These are phyloP conservation scores for Falco novaeseelandiae DNA, from an alignment of 2,797 vertebrate genomes.

Conservation along the genomic window DNA sequence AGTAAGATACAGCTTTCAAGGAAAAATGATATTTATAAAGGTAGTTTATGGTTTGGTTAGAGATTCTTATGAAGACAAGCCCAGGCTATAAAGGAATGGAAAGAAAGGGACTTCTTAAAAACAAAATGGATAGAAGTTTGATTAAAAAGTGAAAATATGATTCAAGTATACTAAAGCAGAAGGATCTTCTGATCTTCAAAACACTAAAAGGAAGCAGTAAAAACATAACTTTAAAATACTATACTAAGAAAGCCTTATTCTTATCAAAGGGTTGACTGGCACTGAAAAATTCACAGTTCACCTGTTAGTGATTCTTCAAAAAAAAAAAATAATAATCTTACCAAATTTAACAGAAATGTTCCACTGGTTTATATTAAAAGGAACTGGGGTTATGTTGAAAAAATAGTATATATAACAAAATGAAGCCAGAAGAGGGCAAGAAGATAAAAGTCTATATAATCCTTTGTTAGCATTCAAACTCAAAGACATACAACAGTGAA, in stretches of 20 bases:
- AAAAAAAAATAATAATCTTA: background rate
- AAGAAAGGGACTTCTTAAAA: slow-evolving; percentile 17
- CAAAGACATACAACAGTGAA: background rate
- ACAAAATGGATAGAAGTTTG: background rate
- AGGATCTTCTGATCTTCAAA: slow-evolving; percentile 4
- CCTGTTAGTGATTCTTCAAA: background rate
- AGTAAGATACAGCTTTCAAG: slow-evolving; percentile 68
- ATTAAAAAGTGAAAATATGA: slow-evolving; percentile 40
- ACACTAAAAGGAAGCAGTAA: background rate
- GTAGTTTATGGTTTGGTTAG: slow-evolving; percentile 64
- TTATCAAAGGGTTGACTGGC: background rate
- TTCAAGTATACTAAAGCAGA: background rate
- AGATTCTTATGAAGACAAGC: slow-evolving; percentile 45
- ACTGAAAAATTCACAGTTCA: background rate
- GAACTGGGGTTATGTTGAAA: background rate
- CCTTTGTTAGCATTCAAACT: background rate
- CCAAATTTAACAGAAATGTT: background rate
- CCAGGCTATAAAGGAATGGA: background rate
- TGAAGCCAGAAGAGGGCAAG: background rate
- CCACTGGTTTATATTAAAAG: background rate
- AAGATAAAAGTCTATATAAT: background rate
- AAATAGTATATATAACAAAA: background rate
- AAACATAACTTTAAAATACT: background rate
- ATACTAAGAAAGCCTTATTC: background rate
- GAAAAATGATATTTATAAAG: slow-evolving; percentile 68